A percentile compares a stretch with the other conserved stretches of the same genome.
phyloP scores from a whole-genome alignment of 35 echinoderm and acorn worm species.

The Strongylocentrotus purpuratus region DNA sequence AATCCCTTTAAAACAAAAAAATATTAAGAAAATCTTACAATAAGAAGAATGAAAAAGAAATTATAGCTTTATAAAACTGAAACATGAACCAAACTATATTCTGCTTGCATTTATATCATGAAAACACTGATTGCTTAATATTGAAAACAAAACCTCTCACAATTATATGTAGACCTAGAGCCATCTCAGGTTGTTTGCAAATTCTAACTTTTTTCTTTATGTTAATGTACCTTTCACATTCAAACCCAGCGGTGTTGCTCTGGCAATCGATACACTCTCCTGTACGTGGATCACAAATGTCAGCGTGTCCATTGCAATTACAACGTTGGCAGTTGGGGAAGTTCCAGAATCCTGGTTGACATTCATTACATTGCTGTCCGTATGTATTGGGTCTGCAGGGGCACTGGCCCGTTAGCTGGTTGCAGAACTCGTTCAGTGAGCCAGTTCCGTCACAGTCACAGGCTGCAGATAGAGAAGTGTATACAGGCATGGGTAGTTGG shows the following conservation, averaged over 20 bases:
- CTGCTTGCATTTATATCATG: not conserved
- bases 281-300: slow-evolving; percentile 62
- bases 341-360: slow-evolving; percentile 83
- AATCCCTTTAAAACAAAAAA: too few relatives aligned
- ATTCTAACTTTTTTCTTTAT: not conserved
- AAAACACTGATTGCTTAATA: too few relatives aligned
- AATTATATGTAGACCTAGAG: not conserved
- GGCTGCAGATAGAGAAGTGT: slow-evolving; percentile 42
- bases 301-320: slow-evolving; percentile 79
- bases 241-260: slow-evolving; percentile 67
- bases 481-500: not conserved
- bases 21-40: too few relatives aligned
- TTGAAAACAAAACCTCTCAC: too few relatives aligned
- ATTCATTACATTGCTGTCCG: slow-evolving; percentile 83
- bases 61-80: not conserved
- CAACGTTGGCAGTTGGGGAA: slow-evolving; percentile 92
- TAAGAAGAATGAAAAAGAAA: too few relatives aligned
- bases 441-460: slow-evolving; percentile 78
- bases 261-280: slow-evolving; percentile 75
- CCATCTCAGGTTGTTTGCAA: not conserved
- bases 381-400: slow-evolving; percentile 74
- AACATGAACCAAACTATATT: not conserved
- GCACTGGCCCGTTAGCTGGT: slow-evolving; percentile 74
- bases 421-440: slow-evolving; percentile 75
- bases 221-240: slow-evolving; percentile 72